A percentile compares a stretch with the other conserved stretches of the same genome.
Conservation (phyloP, 2,113 vertebrate species). For the Oncorhynchus mykiss region DNA sequence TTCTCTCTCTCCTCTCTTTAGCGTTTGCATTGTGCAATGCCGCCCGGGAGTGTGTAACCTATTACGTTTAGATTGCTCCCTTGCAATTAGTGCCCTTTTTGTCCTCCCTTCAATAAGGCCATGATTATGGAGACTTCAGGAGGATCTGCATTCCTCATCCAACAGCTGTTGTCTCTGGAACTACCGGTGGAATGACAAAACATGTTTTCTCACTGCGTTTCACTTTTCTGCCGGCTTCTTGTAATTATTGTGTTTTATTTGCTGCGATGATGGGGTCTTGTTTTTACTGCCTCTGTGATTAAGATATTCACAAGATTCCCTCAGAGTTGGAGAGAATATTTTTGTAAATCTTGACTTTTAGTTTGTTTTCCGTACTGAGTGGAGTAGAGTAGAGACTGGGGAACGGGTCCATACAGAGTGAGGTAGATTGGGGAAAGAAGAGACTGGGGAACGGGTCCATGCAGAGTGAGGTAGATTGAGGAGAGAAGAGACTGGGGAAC, state of each 20-base stretch:
- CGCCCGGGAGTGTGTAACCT: slow-evolving; percentile 99
- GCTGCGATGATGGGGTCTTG: slow-evolving; percentile 82
- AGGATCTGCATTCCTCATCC: slow-evolving; percentile 94
- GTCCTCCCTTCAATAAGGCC: slow-evolving; percentile 99
- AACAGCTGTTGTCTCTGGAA: slow-evolving; percentile 99
- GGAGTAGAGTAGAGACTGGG: slow-evolving; percentile 40
- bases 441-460: no score
- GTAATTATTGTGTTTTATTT: slow-evolving; percentile 84
- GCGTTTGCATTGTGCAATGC: slow-evolving; percentile 92
- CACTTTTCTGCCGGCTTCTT: slow-evolving; percentile 82
- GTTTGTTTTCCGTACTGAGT: slow-evolving; percentile 61
- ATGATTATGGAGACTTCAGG: slow-evolving; percentile 99
- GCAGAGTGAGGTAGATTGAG: no score
- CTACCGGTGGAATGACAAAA: slow-evolving; percentile 99
- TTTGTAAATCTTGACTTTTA: slow-evolving; percentile 28
- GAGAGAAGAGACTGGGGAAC: no score
- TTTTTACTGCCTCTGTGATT: slow-evolving; percentile 99
- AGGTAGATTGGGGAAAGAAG: no score
- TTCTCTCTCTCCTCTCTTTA: slow-evolving; percentile 40
- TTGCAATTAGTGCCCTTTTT: slow-evolving; percentile 99
- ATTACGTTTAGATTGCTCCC: slow-evolving; percentile 99
- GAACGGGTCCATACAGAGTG: no score
- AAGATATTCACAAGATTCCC: slow-evolving; percentile 98
- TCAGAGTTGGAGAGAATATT: slow-evolving; percentile 82
- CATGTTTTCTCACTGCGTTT: slow-evolving; percentile 96